Base-by-base conservation (phyloP, 2,797 vertebrate species). In the Pteropus rufus region DNA sequence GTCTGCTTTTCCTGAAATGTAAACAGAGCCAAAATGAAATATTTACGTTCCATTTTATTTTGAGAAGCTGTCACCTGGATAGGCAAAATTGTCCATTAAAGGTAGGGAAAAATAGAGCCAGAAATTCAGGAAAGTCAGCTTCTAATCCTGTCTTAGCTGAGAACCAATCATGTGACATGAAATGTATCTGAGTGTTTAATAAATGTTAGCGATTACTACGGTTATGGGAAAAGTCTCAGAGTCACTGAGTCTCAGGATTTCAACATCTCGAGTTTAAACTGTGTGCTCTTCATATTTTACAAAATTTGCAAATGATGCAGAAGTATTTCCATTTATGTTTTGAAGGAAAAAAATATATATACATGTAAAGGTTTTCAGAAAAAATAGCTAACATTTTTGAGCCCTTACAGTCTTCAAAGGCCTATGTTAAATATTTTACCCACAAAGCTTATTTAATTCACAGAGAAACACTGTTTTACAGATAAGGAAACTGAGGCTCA, bases 1-100 rank as follows among this genome's bases (percentile, higher is more conserved):
- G 54, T 54, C 93, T 94, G 62, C 88, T 93, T 87, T 96, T 87
- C 58, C 44, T 56, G 18, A 96, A 90, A 85, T 67, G 46, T 79
- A 93, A 96, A 92, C 67, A 96, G 67, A 89, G 49, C 85, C 67
- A 73, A 69, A 82, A 75, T 54, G 65, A 97, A 97, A 95, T 88
- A 88, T 87, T 76, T 76, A 67, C 65, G 65, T 21, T 83, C 29
- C 21, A 34, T 94, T 93, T 83, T 62, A 36, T 85, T 76, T 73
- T 19, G 21, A 73, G 92, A 96, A 92, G 60, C 69, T 87, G 31
- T 80, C 77, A 52, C 92, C 86, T 64, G 19, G 7, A 46, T 41
- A 75, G n/a, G 67, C 44, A 91, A 73, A 88, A 88, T 36, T 16
- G 34, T 60, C 73, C 46, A 14, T 58, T 64, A 44, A 41, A 62